Evolutionary conservation across 2,113 vertebrate species (phyloP).

Genomic region (Guaruba guarouba): DNA sequence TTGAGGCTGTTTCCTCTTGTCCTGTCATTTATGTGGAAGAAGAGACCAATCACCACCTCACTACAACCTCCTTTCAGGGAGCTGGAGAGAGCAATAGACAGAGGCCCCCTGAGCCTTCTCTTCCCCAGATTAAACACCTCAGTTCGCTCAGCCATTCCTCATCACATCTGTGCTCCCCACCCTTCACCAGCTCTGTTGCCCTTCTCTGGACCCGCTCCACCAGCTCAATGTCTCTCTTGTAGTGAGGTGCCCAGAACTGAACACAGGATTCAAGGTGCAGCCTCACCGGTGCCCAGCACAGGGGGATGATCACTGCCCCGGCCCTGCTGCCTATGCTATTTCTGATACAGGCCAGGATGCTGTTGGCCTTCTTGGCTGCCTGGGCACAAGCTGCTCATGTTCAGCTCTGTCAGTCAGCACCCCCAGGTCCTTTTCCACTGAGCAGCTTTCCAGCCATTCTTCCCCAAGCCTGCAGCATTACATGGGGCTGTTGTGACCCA

Average conservation of each 20-base stretch:
- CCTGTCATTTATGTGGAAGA: not conserved
- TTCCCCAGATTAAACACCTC: too few species aligned
- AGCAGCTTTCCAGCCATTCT: not conserved
- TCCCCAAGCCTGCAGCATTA: not conserved
- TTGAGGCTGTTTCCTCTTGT: fast-evolving
- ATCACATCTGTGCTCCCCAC: too few species aligned
- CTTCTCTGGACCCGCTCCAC: too few species aligned
- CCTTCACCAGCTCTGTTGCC: too few species aligned
- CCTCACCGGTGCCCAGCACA: too few species aligned
- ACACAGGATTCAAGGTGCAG: not conserved
- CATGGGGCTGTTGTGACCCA: not conserved
- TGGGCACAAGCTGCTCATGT: not conserved
- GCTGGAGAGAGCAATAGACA: not conserved
- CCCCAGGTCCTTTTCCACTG: not conserved
- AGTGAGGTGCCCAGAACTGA: too few species aligned
- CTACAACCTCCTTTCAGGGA: not conserved
- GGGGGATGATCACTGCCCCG: not conserved
- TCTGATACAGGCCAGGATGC: not conserved
- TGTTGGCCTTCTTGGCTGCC: not conserved
- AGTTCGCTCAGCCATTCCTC: too few species aligned
- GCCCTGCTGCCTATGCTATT: not conserved
- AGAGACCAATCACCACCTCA: not conserved
- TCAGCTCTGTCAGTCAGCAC: not conserved
- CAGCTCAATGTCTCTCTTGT: too few species aligned
- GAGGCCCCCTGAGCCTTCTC: too few species aligned